Evolutionary conservation across 1,140 invertebrate genomes (phyloP).

Genomic region (Mylabris phalerata): DNA sequence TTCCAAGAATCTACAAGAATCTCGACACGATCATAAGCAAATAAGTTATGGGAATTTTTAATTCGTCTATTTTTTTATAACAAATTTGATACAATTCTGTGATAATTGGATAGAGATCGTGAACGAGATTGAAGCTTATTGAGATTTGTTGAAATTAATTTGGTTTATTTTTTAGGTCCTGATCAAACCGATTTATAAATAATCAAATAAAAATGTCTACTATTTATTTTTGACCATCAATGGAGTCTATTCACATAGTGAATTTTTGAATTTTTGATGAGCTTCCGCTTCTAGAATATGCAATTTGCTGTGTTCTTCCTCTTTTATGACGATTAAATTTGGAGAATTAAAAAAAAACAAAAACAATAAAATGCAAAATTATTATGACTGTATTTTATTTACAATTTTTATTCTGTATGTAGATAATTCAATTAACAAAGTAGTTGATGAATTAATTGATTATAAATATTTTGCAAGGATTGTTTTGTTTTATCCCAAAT

Average conservation of each 20-base stretch:
- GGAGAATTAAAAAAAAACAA: too few species aligned
- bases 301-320: too few species aligned
- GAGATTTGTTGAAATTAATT: background rate
- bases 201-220: background rate
- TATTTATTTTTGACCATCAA: too few species aligned
- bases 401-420: too few species aligned
- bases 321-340: too few species aligned
- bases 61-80: slow-evolving; percentile 9
- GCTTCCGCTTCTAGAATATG: too few species aligned
- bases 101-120: background rate
- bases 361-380: too few species aligned
- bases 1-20: background rate
- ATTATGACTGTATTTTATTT: too few species aligned
- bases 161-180: slow-evolving; percentile 33
- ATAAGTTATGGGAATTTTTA: slow-evolving; percentile 6
- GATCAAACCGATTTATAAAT: slow-evolving; percentile 39
- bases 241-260: too few species aligned
- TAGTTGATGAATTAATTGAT: background rate
- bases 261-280: too few species aligned
- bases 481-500: slow-evolving; percentile 12
- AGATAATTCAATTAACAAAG: too few species aligned
- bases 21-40: background rate
- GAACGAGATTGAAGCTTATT: too few species aligned
- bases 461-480: slow-evolving; percentile 8
- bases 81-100: slow-evolving; percentile 1